phyloP scores from a whole-genome alignment of 2,797 vertebrate genomes.

The Argentina silus region DNA sequence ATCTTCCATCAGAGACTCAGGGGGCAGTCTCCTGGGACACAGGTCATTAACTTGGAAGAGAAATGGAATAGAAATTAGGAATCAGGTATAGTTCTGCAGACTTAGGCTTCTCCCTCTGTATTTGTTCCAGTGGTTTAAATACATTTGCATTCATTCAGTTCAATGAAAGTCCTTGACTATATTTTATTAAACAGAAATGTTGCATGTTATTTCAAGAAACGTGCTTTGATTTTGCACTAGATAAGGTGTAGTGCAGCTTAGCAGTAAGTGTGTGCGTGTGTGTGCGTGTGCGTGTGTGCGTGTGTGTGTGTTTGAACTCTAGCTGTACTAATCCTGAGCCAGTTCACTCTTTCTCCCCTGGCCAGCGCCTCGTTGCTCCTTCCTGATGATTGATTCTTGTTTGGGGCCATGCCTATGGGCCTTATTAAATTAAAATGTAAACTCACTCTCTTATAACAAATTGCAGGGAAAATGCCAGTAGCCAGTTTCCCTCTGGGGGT shows the following conservation, averaged over 20 bases:
- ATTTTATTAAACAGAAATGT: constrained; percentile 68
- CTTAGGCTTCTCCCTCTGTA: constrained; percentile 61
- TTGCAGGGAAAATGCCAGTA: constrained; percentile 72
- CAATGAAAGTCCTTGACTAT: constrained; percentile 47
- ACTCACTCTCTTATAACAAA: constrained; percentile 73
- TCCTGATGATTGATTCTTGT: constrained; percentile 77
- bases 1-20: constrained; percentile 64
- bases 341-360: constrained; percentile 47
- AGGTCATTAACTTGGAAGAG: constrained; percentile 74
- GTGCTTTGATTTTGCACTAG: constrained; percentile 8
- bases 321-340: constrained; percentile 44
- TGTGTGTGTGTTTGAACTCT: not conserved
- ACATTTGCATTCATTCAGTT: constrained; percentile 73
- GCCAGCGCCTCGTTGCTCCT: constrained; percentile 49
- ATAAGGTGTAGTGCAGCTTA: not conserved
- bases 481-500: constrained; percentile 56
- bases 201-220: constrained; percentile 8
- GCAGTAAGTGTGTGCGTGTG: not conserved
- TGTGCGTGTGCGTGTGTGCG: not conserved
- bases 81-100: constrained; percentile 56
- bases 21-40: constrained; percentile 65
- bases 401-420: constrained; percentile 73
- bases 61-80: constrained; percentile 66
- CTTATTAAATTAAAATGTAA: constrained; percentile 81
- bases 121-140: constrained; percentile 67